These are phyloP conservation scores for Metaphire vulgaris DNA, from an alignment of 1,140 invertebrate genomes.

Conservation along the genomic window DNA sequence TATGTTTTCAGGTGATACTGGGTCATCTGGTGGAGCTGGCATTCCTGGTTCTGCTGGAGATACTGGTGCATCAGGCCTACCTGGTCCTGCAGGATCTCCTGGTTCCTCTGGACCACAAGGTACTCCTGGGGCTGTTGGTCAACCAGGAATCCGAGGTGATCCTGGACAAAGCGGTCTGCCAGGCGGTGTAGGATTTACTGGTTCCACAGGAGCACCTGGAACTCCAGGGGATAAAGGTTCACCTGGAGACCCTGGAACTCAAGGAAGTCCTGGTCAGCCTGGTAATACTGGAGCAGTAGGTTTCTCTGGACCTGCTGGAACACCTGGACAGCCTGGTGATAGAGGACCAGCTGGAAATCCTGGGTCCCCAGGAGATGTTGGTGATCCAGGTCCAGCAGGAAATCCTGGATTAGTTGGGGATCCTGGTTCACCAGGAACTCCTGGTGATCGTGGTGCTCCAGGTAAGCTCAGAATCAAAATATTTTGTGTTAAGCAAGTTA, in stretches of 20 bases:
- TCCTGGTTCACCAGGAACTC: no score
- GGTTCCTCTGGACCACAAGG: conserved; percentile 19
- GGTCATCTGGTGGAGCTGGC: conserved; percentile 8
- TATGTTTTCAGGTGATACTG: conserved; percentile 16
- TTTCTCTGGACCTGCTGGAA: conserved; percentile 2
- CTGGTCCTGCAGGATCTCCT: not conserved
- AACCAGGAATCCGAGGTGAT: conserved; percentile 8
- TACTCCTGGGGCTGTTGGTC: conserved; percentile 2
- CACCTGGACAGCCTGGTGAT: conserved; percentile 6
- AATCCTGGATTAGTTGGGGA: no score
- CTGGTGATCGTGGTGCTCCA: no score
- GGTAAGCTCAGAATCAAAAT: no score
- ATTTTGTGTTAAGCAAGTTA: no score
- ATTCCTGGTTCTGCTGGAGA: not conserved
- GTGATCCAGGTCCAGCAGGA: no score
- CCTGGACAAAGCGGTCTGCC: conserved; percentile 1
- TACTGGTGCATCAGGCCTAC: conserved; percentile 1
- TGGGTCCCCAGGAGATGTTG: conserved; percentile 8
- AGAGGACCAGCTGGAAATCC: conserved; percentile 17
- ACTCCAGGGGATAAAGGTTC: not conserved
- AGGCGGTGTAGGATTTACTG: conserved; percentile 14
- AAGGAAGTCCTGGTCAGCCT: not conserved
- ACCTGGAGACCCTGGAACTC: not conserved
- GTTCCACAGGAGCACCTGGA: conserved; percentile 8
- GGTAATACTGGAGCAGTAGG: conserved; percentile 2